Percentiles rank a stretch among this genome's conserved stretches.
These are phyloP conservation scores for Erannis defoliaria DNA, from an alignment of 2,888 invertebrate genomes.

Conservation along the genomic window DNA sequence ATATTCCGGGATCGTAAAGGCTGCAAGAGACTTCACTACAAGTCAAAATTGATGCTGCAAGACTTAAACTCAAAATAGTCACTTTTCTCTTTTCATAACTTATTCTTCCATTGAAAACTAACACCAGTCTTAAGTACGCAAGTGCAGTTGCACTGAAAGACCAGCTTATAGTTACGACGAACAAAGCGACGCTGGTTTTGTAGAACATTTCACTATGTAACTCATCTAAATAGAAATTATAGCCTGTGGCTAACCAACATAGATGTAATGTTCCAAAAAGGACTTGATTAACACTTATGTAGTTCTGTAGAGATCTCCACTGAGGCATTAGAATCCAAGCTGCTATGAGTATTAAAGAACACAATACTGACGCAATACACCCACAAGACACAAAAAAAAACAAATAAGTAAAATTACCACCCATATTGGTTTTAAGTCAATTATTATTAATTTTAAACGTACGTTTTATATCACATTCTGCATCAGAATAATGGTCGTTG, in stretches of 20 bases:
- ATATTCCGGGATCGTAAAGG: background rate
- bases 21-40: background rate
- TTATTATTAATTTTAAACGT: no score
- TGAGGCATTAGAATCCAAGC: constrained; percentile 17
- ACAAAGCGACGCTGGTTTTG: background rate
- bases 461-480: no score
- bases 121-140: constrained; percentile 17
- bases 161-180: constrained; percentile 8
- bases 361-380: background rate
- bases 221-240: background rate
- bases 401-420: no score
- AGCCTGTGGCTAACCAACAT: background rate
- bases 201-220: background rate
- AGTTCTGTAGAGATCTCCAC: constrained; percentile 24
- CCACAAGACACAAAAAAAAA: no score
- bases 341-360: background rate
- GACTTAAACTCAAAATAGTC: background rate
- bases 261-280: background rate
- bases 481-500: no score
- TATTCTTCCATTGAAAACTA: constrained; percentile 9
- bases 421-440: no score
- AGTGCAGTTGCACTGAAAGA: constrained; percentile 9
- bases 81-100: constrained; percentile 14
- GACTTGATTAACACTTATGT: constrained; percentile 16
- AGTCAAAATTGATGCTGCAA: background rate